These are phyloP conservation scores for Torymus auratus DNA, from an alignment of 2,888 invertebrate genomes.

Conservation along the genomic window DNA sequence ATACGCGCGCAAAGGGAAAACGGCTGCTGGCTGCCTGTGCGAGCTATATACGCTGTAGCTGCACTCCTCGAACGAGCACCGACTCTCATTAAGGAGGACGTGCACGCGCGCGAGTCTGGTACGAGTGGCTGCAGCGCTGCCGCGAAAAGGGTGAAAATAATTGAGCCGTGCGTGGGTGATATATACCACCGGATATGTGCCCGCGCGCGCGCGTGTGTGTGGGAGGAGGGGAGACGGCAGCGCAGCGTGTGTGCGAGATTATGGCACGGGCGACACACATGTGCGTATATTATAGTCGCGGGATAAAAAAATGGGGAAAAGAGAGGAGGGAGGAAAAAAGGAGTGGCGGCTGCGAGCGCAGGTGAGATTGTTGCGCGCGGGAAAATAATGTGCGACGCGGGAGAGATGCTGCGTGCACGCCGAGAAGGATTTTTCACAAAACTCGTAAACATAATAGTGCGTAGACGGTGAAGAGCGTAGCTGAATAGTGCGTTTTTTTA, in stretches of 20 bases:
- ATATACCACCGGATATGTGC: not conserved
- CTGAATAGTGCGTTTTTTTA: too few relatives aligned
- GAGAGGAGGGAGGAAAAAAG: not conserved
- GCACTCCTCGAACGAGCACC: constrained; percentile 46
- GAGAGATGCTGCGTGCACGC: too few relatives aligned
- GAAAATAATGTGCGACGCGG: constrained; percentile 15
- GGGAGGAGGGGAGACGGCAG: not conserved
- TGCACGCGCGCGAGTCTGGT: constrained; percentile 53
- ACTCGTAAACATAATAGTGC: too few relatives aligned
- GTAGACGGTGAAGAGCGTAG: too few relatives aligned
- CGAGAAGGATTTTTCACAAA: too few relatives aligned
- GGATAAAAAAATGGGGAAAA: not conserved
- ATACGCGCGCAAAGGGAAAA: constrained; percentile 44
- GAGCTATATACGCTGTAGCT: not conserved
- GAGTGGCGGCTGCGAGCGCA: not conserved
- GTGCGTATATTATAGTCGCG: not conserved
- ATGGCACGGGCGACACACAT: not conserved
- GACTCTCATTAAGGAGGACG: constrained; percentile 66
- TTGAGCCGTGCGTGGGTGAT: constrained; percentile 62
- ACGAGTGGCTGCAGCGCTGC: constrained; percentile 47
- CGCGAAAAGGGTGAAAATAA: constrained; percentile 69
- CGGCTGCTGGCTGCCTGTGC: not conserved
- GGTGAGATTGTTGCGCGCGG: constrained; percentile 28
- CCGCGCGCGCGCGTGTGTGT: constrained; percentile 32
- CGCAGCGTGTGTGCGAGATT: not conserved